Evolutionary conservation across 1,140 invertebrate genomes (phyloP).

Genomic region (Drosophila nikananu): DNA sequence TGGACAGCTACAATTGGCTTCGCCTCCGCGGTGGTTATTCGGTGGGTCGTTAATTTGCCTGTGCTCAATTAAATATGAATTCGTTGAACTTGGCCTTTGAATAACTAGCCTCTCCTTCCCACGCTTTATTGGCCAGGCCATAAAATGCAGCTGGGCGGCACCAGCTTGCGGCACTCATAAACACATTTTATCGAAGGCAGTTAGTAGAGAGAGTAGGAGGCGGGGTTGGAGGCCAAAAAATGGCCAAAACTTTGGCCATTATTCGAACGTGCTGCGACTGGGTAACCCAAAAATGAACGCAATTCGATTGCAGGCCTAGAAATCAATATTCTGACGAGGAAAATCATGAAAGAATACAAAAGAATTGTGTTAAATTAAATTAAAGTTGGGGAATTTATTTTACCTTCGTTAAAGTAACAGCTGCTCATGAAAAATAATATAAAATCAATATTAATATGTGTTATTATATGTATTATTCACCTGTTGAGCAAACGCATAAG

Average conservation of each 20-base stretch:
- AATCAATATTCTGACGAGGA: conserved; percentile 8
- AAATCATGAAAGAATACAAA: background rate
- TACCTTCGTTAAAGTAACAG: background rate
- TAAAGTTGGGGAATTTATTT: background rate
- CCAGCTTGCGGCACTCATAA: conserved; percentile 44
- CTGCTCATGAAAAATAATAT: background rate
- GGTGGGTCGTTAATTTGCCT: conserved; percentile 24
- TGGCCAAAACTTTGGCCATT: conserved; percentile 55
- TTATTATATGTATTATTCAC: conserved; percentile 12
- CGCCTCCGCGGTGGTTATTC: background rate
- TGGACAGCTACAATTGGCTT: conserved; percentile 54
- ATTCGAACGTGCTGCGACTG: conserved; percentile 57
- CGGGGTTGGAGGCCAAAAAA: background rate
- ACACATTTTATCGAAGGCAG: conserved; percentile 55
- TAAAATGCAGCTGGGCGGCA: conserved; percentile 51
- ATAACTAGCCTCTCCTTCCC: conserved; percentile 17
- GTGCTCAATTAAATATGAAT: conserved; percentile 60
- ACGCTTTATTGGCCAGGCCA: conserved; percentile 23
- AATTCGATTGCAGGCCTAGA: conserved; percentile 15
- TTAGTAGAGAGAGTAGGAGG: background rate
- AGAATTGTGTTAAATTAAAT: background rate
- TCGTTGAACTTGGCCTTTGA: conserved; percentile 30
- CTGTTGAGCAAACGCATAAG: conserved; percentile 54
- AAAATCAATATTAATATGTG: background rate
- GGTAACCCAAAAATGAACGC: conserved; percentile 4